phyloP scores from a whole-genome alignment of 1,140 invertebrate species.

The Drosophila punjabiensis region DNA sequence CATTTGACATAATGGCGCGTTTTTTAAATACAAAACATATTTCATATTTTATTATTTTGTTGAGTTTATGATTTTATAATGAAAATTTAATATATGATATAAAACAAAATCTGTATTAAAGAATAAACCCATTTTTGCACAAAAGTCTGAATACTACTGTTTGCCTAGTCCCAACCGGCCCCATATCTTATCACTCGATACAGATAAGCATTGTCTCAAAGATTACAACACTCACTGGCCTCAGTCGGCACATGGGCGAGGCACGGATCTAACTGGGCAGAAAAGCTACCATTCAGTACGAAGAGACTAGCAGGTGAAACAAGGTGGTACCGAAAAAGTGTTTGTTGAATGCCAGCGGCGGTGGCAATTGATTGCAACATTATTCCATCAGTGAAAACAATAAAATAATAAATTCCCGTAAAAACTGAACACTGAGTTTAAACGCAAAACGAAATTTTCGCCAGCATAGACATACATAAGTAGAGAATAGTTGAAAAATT shows the following conservation, averaged over 20 bases:
- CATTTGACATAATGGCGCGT: neutral
- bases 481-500: neutral
- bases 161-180: constrained; percentile 42
- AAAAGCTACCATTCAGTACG: constrained; percentile 57
- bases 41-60: constrained; percentile 9
- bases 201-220: constrained; percentile 49
- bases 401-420: neutral
- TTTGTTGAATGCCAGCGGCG: neutral
- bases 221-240: constrained; percentile 58
- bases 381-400: neutral
- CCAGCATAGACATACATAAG: neutral
- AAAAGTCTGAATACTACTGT: constrained; percentile 50
- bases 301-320: constrained; percentile 68
- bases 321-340: constrained; percentile 49
- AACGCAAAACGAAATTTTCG: neutral
- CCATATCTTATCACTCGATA: constrained; percentile 61
- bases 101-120: neutral
- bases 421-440: neutral
- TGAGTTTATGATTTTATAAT: too few species aligned
- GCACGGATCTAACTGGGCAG: constrained; percentile 37
- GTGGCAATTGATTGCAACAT: neutral
- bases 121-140: constrained; percentile 54
- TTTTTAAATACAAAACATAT: neutral
- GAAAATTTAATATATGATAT: too few species aligned
- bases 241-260: constrained; percentile 45